Evolutionary conservation across 2,113 vertebrate species (phyloP).

Genomic region (Jaculus jaculus): DNA sequence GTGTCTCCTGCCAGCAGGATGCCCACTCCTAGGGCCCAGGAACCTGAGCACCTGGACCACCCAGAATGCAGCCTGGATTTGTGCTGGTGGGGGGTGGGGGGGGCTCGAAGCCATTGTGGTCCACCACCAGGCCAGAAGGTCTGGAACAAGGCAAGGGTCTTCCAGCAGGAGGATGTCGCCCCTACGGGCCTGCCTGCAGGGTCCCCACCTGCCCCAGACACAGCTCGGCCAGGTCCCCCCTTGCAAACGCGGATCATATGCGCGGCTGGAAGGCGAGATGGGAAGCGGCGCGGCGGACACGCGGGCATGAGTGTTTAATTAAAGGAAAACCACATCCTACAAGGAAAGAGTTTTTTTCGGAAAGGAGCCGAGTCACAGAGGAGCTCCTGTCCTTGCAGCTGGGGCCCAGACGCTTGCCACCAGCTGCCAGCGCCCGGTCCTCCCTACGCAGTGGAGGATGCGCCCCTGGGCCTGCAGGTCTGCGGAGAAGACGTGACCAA

Average conservation of each 20-base stretch:
- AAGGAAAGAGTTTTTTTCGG: slow-evolving; percentile 80
- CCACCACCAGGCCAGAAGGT: neutral
- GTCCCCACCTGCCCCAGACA: neutral
- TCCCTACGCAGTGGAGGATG: neutral
- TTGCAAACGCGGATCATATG: slow-evolving; percentile 78
- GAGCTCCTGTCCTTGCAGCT: slow-evolving; percentile 79
- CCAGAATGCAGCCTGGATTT: slow-evolving; percentile 51
- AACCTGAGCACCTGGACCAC: slow-evolving; percentile 72
- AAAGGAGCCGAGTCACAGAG: slow-evolving; percentile 62
- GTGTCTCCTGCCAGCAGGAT: neutral
- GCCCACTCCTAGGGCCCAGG: neutral
- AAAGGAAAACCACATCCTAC: slow-evolving; percentile 87
- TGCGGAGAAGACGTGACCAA: neutral
- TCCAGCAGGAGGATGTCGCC: neutral
- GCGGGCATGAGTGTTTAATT: slow-evolving; percentile 85
- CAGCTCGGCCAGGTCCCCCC: neutral
- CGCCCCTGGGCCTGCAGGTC: neutral
- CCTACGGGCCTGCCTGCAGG: accelerated
- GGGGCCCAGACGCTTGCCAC: slow-evolving; percentile 80
- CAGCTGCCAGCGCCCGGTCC: neutral
- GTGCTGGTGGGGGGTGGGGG: no score
- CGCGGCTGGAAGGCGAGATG: neutral
- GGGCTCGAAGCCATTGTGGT: neutral
- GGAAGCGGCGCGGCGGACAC: slow-evolving; percentile 73
- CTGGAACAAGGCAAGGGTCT: neutral